phyloP scores from a whole-genome alignment of 2,888 invertebrate genomes.

The Altica lythri region DNA sequence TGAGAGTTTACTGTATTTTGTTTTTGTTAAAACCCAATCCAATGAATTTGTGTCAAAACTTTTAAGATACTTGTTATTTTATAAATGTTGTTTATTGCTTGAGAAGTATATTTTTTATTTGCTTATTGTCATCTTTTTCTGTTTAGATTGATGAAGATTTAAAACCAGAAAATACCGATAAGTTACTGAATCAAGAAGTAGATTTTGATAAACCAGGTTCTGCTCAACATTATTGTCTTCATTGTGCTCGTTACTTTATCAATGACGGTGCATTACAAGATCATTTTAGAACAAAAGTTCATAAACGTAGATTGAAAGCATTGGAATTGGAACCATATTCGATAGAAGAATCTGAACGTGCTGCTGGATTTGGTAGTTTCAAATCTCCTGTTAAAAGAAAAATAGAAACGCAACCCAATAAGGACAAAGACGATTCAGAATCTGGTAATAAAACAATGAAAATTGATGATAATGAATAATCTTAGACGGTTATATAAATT shows the following conservation, averaged over 20 bases:
- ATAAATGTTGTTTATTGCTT: too few species aligned
- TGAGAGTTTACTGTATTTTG: too few species aligned
- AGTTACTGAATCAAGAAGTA: constrained; percentile 79
- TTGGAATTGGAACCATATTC: constrained; percentile 87
- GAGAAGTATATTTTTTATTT: too few species aligned
- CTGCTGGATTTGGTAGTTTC: constrained; percentile 86
- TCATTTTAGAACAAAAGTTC: constrained; percentile 86
- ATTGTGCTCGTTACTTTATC: constrained; percentile 93
- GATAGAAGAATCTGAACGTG: constrained; percentile 89
- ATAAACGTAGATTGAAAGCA: constrained; percentile 87
- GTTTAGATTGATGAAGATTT: constrained; percentile 80
- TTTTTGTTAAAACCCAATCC: too few species aligned
- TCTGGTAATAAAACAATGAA: constrained; percentile 54
- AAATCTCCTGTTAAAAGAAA: constrained; percentile 72
- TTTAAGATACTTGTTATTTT: too few species aligned
- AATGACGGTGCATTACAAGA: constrained; percentile 76
- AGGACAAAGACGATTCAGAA: constrained; percentile 44
- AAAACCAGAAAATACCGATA: constrained; percentile 68
- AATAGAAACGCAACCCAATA: constrained; percentile 68
- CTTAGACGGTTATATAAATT: constrained; percentile 12
- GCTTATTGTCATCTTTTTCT: too few species aligned
- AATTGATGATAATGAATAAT: constrained; percentile 48
- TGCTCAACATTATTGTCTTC: constrained; percentile 91
- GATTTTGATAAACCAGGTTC: constrained; percentile 89
- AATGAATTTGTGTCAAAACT: too few species aligned